A percentile compares a stretch with the other conserved stretches of the same genome.
Evolutionary conservation across 1,140 invertebrate species (phyloP).

Genomic region (Drosophila burlai): DNA sequence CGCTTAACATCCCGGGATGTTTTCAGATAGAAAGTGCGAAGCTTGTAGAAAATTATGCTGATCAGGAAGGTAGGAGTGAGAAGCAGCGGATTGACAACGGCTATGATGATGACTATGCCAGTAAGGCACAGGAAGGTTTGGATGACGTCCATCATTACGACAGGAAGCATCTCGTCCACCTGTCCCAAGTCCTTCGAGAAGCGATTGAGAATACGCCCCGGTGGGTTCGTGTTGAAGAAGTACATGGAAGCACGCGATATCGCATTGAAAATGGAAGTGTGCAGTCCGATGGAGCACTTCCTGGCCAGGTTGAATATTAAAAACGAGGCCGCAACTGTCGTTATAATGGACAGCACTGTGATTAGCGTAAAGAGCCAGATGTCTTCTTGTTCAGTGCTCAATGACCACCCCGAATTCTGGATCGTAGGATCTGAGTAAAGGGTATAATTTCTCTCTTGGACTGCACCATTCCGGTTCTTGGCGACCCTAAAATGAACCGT

Average conservation of each 20-base stretch:
- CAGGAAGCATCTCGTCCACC: slow-evolving; percentile 1
- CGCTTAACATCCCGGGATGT: too few species aligned
- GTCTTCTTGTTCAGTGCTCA: slow-evolving; percentile 65
- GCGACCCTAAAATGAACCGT: slow-evolving; percentile 63
- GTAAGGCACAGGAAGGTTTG: slow-evolving; percentile 90
- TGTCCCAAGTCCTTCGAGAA: slow-evolving; percentile 5
- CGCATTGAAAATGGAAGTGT: slow-evolving; percentile 91
- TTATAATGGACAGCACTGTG: slow-evolving; percentile 87
- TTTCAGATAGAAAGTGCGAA: too few species aligned
- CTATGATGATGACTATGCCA: slow-evolving; percentile 91
- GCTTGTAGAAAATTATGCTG: too few species aligned
- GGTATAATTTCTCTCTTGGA: not conserved
- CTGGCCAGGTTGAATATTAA: slow-evolving; percentile 90
- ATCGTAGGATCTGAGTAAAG: slow-evolving; percentile 19
- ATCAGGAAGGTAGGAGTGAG: too few species aligned
- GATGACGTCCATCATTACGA: slow-evolving; percentile 89
- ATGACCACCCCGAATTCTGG: slow-evolving; percentile 23
- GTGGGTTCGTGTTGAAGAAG: slow-evolving; percentile 92
- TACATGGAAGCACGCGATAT: slow-evolving; percentile 91
- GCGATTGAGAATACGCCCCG: not conserved
- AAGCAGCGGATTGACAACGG: too few species aligned
- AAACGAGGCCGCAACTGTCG: slow-evolving; percentile 87
- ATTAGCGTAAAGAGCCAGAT: slow-evolving; percentile 86
- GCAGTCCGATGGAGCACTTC: slow-evolving; percentile 90
- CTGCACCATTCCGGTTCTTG: too few species aligned